A percentile compares a stretch with the other conserved stretches of the same genome.
These are phyloP conservation scores for Rhinoraja longicauda DNA, from an alignment of 2,797 vertebrate species.

Conservation along the genomic window DNA sequence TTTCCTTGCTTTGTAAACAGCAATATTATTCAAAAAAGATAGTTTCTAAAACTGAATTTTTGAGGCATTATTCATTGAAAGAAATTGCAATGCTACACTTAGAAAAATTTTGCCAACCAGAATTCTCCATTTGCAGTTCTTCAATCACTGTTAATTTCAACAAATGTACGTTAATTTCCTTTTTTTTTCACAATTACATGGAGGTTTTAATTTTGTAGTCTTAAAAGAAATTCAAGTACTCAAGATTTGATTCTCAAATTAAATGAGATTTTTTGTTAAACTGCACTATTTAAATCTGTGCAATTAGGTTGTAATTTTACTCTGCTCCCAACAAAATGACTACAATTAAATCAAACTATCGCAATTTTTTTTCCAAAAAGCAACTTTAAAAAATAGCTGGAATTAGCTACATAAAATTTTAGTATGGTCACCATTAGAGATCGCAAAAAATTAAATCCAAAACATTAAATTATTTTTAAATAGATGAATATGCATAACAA, in stretches of 20 bases:
- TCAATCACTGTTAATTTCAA: neutral
- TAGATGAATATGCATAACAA: slow-evolving; percentile 61
- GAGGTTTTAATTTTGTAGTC: slow-evolving; percentile 1
- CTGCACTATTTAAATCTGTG: neutral
- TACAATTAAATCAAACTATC: neutral
- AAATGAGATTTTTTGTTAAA: neutral
- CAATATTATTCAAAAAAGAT: neutral
- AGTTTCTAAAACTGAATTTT: neutral
- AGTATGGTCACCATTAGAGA: slow-evolving; percentile 34
- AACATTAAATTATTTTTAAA: slow-evolving; percentile 60
- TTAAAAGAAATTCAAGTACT: neutral
- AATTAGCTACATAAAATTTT: neutral
- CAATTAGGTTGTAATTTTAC: neutral
- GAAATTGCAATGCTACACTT: neutral
- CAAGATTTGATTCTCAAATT: neutral
- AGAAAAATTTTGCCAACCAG: neutral
- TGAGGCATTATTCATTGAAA: neutral
- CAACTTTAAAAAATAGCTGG: neutral
- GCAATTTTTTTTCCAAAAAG: neutral
- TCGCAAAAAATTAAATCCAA: slow-evolving; percentile 60
- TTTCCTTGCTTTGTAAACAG: neutral
- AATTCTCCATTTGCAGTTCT: slow-evolving; percentile 5
- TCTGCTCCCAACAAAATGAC: neutral
- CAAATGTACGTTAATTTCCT: neutral
- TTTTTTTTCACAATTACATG: neutral